phyloP scores from a whole-genome alignment of 2,113 vertebrate species.

The Phocoena phocoena region DNA sequence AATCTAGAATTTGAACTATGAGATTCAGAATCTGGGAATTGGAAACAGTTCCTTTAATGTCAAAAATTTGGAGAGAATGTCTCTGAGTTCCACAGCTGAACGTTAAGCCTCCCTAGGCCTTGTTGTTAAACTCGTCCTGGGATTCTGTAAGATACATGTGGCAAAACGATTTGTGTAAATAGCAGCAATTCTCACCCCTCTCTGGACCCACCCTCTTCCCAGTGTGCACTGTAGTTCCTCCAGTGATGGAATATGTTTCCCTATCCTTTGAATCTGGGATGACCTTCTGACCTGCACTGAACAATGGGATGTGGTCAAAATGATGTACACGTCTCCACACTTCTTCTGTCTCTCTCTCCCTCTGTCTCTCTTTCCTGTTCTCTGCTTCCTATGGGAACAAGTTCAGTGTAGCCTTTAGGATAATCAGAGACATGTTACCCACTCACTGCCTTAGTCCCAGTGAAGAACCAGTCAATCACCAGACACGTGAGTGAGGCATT shows the following conservation, averaged over 20 bases:
- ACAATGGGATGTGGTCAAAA: background rate
- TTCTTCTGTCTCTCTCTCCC: background rate
- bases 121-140: background rate
- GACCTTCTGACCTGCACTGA: background rate
- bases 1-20: background rate
- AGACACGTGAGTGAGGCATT: background rate
- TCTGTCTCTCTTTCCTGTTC: background rate
- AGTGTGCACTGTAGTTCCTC: background rate
- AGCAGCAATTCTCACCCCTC: background rate
- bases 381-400: background rate
- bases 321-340: background rate
- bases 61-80: background rate
- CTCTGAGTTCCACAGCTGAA: background rate
- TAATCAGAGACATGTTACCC: background rate
- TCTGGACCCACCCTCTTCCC: background rate
- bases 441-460: background rate
- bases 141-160: background rate
- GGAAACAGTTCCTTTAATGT: background rate
- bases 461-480: background rate
- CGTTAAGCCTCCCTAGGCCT: background rate
- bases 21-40: background rate
- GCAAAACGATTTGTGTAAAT: background rate
- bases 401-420: background rate
- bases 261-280: background rate
- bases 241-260: background rate